phyloP scores from a whole-genome alignment of 2,888 invertebrate species.

The Leptura quadrifasciata region DNA sequence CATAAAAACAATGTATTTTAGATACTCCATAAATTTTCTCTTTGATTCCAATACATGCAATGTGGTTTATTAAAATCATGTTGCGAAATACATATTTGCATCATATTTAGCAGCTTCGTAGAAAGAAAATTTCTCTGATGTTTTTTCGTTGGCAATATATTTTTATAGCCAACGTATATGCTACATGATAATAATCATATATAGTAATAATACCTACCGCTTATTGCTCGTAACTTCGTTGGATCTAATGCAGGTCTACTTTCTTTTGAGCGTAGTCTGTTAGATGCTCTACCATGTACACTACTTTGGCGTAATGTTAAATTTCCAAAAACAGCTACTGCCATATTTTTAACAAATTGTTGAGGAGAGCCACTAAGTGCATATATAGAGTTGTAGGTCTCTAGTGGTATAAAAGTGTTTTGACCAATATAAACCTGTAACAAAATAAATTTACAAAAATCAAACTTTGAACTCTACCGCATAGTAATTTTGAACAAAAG shows the following conservation, averaged over 20 bases:
- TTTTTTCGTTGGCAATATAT: no score
- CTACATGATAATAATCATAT: no score
- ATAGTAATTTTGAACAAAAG: no score
- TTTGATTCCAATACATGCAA: no score
- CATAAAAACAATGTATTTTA: no score
- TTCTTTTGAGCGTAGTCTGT: not conserved
- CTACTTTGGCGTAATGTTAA: not conserved
- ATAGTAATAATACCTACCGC: not conserved
- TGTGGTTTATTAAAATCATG: no score
- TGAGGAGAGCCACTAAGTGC: not conserved
- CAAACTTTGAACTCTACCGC: no score
- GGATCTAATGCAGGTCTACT: not conserved
- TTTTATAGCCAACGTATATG: no score
- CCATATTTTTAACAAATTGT: not conserved
- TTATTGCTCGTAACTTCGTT: not conserved
- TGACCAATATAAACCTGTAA: not conserved
- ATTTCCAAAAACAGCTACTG: not conserved
- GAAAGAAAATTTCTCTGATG: no score
- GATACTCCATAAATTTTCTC: no score
- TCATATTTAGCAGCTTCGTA: no score
- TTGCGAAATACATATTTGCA: no score
- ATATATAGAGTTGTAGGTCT: not conserved
- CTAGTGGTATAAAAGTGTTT: not conserved
- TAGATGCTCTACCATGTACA: not conserved
- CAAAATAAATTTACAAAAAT: not conserved